These are phyloP conservation scores for Sminthurides bifidus DNA, from an alignment of 1,140 invertebrate genomes.

Conservation along the genomic window DNA sequence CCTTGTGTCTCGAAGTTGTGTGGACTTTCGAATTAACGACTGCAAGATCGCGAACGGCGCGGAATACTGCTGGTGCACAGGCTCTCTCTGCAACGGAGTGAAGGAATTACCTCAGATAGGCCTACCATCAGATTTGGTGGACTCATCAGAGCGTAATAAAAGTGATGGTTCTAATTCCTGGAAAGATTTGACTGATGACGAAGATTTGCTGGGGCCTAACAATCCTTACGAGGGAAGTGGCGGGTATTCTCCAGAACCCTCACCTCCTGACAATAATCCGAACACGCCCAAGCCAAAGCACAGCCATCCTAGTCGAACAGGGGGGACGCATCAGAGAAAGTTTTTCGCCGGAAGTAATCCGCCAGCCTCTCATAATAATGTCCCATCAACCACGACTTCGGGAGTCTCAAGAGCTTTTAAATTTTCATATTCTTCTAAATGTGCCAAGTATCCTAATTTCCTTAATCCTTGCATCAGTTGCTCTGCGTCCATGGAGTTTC, in stretches of 20 bases:
- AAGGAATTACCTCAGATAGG: neutral
- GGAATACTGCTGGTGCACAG: constrained; percentile 43
- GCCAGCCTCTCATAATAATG: too few relatives aligned
- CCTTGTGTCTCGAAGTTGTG: constrained; percentile 40
- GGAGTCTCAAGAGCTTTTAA: too few relatives aligned
- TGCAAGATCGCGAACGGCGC: constrained; percentile 41
- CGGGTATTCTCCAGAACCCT: neutral
- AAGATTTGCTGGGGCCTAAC: constrained; percentile 19
- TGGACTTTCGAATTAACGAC: constrained; percentile 39
- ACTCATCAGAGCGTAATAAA: constrained; percentile 7
- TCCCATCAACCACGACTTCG: too few relatives aligned
- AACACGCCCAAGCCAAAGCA: neutral
- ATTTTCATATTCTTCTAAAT: too few relatives aligned
- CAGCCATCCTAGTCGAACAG: neutral
- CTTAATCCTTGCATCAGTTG: too few relatives aligned
- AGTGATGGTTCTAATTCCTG: constrained; percentile 5
- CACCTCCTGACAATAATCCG: neutral
- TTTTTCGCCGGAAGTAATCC: too few relatives aligned
- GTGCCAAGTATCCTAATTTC: too few relatives aligned
- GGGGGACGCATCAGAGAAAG: too few relatives aligned
- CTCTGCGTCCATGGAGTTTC: too few relatives aligned
- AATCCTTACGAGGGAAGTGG: neutral
- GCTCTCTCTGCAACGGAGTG: constrained; percentile 41
- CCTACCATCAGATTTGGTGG: neutral
- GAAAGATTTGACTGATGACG: constrained; percentile 18